Evolutionary conservation across 2,888 invertebrate genomes (phyloP).

Genomic region (Yponomeuta evonymella): DNA sequence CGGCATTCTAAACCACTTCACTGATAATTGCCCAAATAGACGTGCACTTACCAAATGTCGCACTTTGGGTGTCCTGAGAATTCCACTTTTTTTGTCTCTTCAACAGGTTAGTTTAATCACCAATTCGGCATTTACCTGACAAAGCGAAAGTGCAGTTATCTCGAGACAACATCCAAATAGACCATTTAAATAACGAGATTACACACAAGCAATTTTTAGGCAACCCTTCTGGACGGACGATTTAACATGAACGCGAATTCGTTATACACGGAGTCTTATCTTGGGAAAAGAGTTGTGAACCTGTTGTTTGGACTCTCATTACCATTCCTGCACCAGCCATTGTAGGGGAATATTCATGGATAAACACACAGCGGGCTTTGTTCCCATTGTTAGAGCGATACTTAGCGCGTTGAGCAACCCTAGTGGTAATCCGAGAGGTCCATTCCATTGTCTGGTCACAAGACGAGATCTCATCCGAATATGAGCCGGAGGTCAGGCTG

Average conservation of each 20-base stretch:
- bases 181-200: constrained; percentile 60
- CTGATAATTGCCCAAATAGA: constrained; percentile 56
- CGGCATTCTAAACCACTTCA: constrained; percentile 64
- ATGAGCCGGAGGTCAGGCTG: constrained; percentile 59
- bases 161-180: constrained; percentile 62
- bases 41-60: constrained; percentile 61
- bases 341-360: constrained; percentile 72
- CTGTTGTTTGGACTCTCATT: constrained; percentile 63
- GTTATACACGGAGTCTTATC: constrained; percentile 72
- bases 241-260: constrained; percentile 74
- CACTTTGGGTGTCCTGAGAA: constrained; percentile 19
- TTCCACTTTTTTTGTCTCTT: constrained; percentile 17
- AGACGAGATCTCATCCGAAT: constrained; percentile 44
- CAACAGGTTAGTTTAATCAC: constrained; percentile 9
- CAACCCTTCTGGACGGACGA: constrained; percentile 61
- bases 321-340: constrained; percentile 56
- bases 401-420: constrained; percentile 71
- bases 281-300: constrained; percentile 65
- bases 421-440: constrained; percentile 58
- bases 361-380: constrained; percentile 73
- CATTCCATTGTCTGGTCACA: constrained; percentile 49
- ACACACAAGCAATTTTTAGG: constrained; percentile 37
- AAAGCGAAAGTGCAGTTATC: constrained; percentile 50
- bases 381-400: constrained; percentile 65
- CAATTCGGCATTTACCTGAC: constrained; percentile 52